Evolutionary conservation across 2,888 invertebrate species (phyloP).

Genomic region (Sminthurinus aureus): DNA sequence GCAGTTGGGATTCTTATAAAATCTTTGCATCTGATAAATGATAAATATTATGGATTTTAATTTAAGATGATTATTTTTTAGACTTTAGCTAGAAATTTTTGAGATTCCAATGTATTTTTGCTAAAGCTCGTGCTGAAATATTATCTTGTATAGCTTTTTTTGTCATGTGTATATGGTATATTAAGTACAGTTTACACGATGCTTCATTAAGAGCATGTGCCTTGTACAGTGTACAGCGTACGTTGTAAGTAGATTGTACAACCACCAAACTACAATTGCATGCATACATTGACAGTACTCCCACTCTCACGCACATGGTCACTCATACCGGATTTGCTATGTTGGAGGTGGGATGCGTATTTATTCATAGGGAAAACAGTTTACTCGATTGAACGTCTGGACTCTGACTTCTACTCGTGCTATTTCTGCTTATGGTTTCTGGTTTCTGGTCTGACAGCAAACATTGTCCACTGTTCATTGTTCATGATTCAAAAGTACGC

Average conservation of each 20-base stretch:
- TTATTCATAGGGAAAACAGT: neutral
- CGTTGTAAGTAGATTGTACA: too few species aligned
- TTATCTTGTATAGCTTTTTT: neutral
- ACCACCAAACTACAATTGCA: too few species aligned
- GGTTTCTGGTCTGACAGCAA: too few species aligned
- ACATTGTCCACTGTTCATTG: too few species aligned
- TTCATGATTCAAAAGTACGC: too few species aligned
- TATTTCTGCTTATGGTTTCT: too few species aligned
- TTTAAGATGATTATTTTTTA: too few species aligned
- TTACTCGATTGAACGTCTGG: neutral
- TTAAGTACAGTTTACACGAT: neutral
- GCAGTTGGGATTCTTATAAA: too few species aligned
- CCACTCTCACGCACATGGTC: neutral
- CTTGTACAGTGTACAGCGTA: neutral
- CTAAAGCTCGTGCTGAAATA: too few species aligned
- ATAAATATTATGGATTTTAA: too few species aligned
- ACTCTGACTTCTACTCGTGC: neutral
- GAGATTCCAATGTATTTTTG: neutral
- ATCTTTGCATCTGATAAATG: too few species aligned
- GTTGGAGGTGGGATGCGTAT: neutral
- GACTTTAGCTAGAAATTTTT: neutral
- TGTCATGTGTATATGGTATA: too few species aligned
- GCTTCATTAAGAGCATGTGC: conserved; percentile 13
- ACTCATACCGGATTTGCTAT: neutral
- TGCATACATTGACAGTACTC: neutral